These are phyloP conservation scores for Knipowitschia caucasica DNA, from an alignment of 2,797 vertebrate genomes.

Conservation along the genomic window DNA sequence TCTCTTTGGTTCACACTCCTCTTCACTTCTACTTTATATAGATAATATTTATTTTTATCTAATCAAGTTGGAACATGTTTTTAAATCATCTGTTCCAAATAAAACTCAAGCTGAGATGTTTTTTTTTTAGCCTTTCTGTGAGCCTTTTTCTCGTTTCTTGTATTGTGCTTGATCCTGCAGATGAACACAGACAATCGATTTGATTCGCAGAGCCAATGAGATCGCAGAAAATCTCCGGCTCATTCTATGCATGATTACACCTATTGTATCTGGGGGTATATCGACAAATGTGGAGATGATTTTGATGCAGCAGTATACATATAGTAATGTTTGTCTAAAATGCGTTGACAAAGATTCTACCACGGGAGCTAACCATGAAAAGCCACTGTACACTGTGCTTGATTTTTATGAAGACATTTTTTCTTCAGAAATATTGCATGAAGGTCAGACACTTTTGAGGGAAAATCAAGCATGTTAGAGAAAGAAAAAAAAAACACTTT, in stretches of 20 bases:
- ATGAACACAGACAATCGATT: slow-evolving; percentile 70
- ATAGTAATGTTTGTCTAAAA: slow-evolving; percentile 16
- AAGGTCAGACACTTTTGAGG: slow-evolving; percentile 24
- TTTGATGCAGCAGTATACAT: slow-evolving; percentile 41
- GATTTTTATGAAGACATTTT: slow-evolving; percentile 35
- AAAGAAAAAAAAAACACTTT: slow-evolving; percentile 26
- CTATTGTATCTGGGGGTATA: slow-evolving; percentile 47
- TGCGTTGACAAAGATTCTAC: slow-evolving; percentile 4
- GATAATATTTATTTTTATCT: too few species aligned
- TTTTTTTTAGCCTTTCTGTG: too few species aligned
- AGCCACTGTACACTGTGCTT: slow-evolving; percentile 21
- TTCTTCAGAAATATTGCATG: slow-evolving; percentile 16
- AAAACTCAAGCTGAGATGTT: too few species aligned
- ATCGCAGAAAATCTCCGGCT: slow-evolving; percentile 45
- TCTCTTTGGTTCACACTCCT: too few species aligned
- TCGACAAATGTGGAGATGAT: slow-evolving; percentile 18
- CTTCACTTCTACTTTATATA: too few species aligned
- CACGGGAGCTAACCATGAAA: slow-evolving; percentile 18
- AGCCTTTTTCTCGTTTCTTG: slow-evolving; percentile 5
- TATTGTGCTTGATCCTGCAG: slow-evolving; percentile 3
- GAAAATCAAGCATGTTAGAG: slow-evolving; percentile 28
- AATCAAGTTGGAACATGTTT: too few species aligned
- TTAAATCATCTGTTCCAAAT: too few species aligned
- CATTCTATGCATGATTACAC: slow-evolving; percentile 57
- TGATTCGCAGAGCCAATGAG: slow-evolving; percentile 55